Base-by-base conservation (phyloP, 2,888 invertebrate species). In the Lacanobia oleracea region DNA sequence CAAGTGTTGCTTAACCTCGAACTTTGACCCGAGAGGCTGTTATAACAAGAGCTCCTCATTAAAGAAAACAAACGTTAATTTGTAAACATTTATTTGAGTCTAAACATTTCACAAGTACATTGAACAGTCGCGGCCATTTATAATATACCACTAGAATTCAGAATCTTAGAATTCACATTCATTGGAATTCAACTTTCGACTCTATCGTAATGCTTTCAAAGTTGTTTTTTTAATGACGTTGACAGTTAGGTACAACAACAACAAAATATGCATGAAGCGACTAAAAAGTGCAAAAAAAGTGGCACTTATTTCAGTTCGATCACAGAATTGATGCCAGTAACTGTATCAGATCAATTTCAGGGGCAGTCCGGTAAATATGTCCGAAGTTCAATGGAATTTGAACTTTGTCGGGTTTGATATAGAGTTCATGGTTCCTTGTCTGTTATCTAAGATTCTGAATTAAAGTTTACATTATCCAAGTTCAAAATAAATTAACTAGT, bases 31-130 rank as follows among this genome's bases (percentile, higher is more conserved):
- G 33, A 6, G 6, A 33, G 33, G 33, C 33, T 33, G 33, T 33
- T 33, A 33, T 33, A 33, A 33, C 40, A 40, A 9, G 40, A 40
- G 14, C 14, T 43, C 14, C 14, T 43, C 43, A 14, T 9, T 37
- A 74, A 63, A 12, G 23, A 61, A 63, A 60, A 64, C 12, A 60
- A 4, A 18, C 0, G 7, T 16, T 61, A 65, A 3, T 40, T 67
- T 54, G 53, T 81, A 72, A 81, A 81, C 77, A 79, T 81, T 78
- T 79, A 77, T 81, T 81, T 61, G 51, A 59, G 37, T 81, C 21
- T 67, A 76, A 33, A 79, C 16, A n/a, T 33, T 53, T 50, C 56
- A 79, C 71, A 27, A 54, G 27, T 48, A 74, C 51, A 73, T 68
- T 65, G 14, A 75, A 70, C 71, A 70, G 56, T 79, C 63, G 59